These are phyloP conservation scores for Gnathonemus echidnorhynchus DNA, from an alignment of 2,113 vertebrate genomes.

Conservation along the genomic window DNA sequence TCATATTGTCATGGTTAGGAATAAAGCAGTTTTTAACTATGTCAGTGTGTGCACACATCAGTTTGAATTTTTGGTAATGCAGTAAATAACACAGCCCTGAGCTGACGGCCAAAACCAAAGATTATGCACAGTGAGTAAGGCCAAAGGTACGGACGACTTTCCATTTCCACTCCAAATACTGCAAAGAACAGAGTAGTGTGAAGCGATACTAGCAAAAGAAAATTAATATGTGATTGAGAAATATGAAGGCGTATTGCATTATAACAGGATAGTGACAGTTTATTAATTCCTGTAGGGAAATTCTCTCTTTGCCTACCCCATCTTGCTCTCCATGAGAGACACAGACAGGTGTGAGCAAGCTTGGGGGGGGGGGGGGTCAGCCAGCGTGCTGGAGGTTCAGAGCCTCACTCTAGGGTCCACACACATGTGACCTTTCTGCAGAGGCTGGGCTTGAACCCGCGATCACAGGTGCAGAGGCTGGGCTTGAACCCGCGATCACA, in stretches of 20 bases:
- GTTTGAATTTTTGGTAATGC: not conserved
- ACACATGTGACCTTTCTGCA: not conserved
- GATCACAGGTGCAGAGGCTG: too few relatives aligned
- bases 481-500: too few relatives aligned
- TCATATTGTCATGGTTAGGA: not conserved
- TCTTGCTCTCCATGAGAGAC: not conserved
- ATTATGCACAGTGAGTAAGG: too few relatives aligned
- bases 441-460: too few relatives aligned
- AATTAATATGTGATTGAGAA: not conserved
- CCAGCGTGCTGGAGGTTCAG: not conserved
- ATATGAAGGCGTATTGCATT: not conserved
- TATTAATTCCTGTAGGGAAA: not conserved
- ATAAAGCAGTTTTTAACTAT: not conserved
- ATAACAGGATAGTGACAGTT: not conserved
- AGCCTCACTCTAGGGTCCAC: not conserved
- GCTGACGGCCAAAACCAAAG: too few relatives aligned
- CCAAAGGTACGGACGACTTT: too few relatives aligned
- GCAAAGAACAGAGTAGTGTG: not conserved
- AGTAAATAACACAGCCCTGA: not conserved
- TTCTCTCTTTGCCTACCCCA: not conserved
- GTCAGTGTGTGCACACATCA: not conserved
- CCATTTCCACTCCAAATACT: not conserved
- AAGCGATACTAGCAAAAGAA: not conserved
- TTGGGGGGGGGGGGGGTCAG: not conserved
- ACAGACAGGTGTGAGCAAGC: not conserved